phyloP scores from a whole-genome alignment of 1,140 invertebrate genomes.

The Drosophila lowei region DNA sequence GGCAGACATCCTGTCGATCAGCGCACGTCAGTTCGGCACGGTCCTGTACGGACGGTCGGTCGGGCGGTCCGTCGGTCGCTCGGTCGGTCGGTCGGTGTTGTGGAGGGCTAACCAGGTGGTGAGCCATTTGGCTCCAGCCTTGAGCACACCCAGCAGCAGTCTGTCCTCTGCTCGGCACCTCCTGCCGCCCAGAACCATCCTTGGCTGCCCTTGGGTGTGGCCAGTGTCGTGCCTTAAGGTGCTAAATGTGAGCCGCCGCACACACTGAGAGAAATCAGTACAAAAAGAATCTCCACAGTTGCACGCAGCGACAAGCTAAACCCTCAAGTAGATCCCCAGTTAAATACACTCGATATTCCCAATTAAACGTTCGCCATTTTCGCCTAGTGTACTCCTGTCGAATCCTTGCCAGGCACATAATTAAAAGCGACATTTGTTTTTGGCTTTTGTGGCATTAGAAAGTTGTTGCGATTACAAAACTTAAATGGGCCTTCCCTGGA shows the following conservation, averaged over 20 bases:
- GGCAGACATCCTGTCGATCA: conserved; percentile 65
- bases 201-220: conserved; percentile 67
- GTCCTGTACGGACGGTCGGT: background rate
- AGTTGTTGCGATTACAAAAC: conserved; percentile 74
- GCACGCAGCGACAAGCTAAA: too few species aligned
- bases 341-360: background rate
- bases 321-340: too few species aligned
- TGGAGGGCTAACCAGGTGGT: conserved; percentile 7
- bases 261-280: conserved; percentile 12
- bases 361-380: background rate
- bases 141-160: conserved; percentile 64
- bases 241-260: conserved; percentile 58
- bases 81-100: too few species aligned
- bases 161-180: conserved; percentile 24
- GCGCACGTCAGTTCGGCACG: conserved; percentile 33
- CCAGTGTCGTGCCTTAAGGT: conserved; percentile 71
- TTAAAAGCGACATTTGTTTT: conserved; percentile 73
- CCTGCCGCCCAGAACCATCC: conserved; percentile 16
- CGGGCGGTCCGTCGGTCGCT: too few species aligned
- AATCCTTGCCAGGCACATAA: conserved; percentile 60
- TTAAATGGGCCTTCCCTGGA: conserved; percentile 58
- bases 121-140: conserved; percentile 62
- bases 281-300: background rate
- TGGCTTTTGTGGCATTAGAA: conserved; percentile 68
- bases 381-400: conserved; percentile 7